A percentile compares a stretch with the other conserved stretches of the same genome.
These are phyloP conservation scores for Nomada ruficornis DNA, from an alignment of 2,888 invertebrate genomes.

Conservation along the genomic window DNA sequence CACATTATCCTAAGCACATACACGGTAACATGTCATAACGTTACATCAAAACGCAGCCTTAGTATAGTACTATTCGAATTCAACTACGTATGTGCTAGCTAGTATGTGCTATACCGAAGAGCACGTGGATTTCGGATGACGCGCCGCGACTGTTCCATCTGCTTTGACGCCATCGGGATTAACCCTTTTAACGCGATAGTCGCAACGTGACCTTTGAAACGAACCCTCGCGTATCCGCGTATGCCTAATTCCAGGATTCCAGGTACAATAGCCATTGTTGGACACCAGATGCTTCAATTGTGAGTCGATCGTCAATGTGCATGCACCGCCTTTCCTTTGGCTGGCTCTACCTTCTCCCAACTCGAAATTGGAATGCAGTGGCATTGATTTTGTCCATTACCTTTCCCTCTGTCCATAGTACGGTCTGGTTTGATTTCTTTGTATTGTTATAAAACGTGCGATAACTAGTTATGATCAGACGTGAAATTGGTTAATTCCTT, in stretches of 20 bases:
- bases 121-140: conserved; percentile 47
- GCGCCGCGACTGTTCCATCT: conserved; percentile 31
- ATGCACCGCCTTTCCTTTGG: conserved; percentile 4
- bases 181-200: conserved; percentile 57
- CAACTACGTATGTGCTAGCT: conserved; percentile 32
- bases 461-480: not conserved
- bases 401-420: not conserved
- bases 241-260: conserved; percentile 55
- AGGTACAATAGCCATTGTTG: conserved; percentile 52
- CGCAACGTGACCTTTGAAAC: conserved; percentile 52
- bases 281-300: conserved; percentile 31
- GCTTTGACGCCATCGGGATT: conserved; percentile 48
- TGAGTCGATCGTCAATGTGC: conserved; percentile 27
- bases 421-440: too few species aligned
- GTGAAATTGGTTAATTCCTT: not conserved
- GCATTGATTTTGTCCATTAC: conserved; percentile 46
- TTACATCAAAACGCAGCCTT: conserved; percentile 64
- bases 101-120: conserved; percentile 23
- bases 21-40: conserved; percentile 26
- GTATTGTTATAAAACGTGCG: conserved; percentile 13
- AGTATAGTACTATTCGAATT: conserved; percentile 57
- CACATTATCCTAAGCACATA: conserved; percentile 32
- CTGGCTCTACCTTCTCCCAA: conserved; percentile 15
- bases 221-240: conserved; percentile 27
- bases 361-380: conserved; percentile 39